A percentile compares a stretch with the other conserved stretches of the same genome.
Evolutionary conservation across 2,888 invertebrate species (phyloP).

Genomic region (Parapristionchus giblindavisi): DNA sequence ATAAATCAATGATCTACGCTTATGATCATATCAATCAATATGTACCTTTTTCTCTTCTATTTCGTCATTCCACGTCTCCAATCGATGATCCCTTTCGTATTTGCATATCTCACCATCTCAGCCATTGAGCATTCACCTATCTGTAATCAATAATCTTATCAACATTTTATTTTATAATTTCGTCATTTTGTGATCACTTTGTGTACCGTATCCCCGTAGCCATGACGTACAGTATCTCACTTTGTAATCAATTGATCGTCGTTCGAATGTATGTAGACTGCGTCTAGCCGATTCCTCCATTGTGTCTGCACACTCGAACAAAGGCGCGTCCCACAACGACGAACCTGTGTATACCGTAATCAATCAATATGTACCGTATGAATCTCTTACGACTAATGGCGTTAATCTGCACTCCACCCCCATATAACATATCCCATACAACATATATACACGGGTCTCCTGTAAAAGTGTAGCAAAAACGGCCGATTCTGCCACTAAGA

Average conservation of each 20-base stretch:
- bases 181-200: neutral
- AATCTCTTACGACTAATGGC: neutral
- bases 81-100: no score
- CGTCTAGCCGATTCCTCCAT: neutral
- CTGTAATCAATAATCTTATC: constrained; percentile 3
- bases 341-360: constrained; percentile 4
- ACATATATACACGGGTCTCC: no score
- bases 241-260: neutral
- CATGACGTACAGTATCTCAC: neutral
- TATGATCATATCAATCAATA: no score
- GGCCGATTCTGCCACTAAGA: no score
- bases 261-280: constrained; percentile 20
- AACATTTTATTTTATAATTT: neutral
- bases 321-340: constrained; percentile 17
- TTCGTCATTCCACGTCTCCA: no score
- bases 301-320: neutral
- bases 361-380: neutral
- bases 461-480: no score
- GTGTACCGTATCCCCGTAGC: neutral
- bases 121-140: constrained; percentile 18
- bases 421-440: no score
- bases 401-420: neutral
- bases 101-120: constrained; percentile 9
- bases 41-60: no score
- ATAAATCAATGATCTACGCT: no score